Conservation (phyloP, 2,888 invertebrate species). For the Acrobasis suavella region DNA sequence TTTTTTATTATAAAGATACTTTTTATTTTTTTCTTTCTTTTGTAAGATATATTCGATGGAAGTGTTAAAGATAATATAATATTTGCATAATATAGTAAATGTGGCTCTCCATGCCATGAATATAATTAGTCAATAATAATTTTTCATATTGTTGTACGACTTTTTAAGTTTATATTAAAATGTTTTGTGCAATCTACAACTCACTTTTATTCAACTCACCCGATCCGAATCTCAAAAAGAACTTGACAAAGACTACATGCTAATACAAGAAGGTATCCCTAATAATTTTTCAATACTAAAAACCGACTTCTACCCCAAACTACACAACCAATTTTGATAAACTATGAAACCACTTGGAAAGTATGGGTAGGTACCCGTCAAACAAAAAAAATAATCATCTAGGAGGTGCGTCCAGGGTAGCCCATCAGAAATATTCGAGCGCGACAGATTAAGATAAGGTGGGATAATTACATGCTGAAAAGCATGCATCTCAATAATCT, state of each 20-base stretch:
- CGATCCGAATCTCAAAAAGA: background rate
- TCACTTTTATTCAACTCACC: constrained; percentile 45
- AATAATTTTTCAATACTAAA: too few species aligned
- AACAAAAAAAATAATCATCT: too few species aligned
- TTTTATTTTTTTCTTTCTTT: constrained; percentile 79
- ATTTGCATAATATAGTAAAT: constrained; percentile 86
- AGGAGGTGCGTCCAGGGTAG: too few species aligned
- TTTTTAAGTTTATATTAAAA: constrained; percentile 94
- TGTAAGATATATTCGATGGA: constrained; percentile 83
- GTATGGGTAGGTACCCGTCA: too few species aligned
- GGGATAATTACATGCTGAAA: too few species aligned
- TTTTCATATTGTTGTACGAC: constrained; percentile 93
- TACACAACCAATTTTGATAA: too few species aligned
- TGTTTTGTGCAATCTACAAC: constrained; percentile 88
- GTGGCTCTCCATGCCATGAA: constrained; percentile 87
- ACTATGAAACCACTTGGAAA: too few species aligned
- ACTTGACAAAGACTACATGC: background rate
- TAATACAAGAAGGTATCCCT: background rate
- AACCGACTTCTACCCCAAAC: too few species aligned
- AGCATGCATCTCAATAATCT: too few species aligned
- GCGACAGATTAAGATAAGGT: too few species aligned
- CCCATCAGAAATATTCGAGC: too few species aligned
- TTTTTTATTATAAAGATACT: constrained; percentile 80
- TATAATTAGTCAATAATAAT: constrained; percentile 90
- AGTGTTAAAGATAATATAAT: constrained; percentile 85